These are phyloP conservation scores for Apamea crenata DNA, from an alignment of 2,888 invertebrate genomes.

Conservation along the genomic window DNA sequence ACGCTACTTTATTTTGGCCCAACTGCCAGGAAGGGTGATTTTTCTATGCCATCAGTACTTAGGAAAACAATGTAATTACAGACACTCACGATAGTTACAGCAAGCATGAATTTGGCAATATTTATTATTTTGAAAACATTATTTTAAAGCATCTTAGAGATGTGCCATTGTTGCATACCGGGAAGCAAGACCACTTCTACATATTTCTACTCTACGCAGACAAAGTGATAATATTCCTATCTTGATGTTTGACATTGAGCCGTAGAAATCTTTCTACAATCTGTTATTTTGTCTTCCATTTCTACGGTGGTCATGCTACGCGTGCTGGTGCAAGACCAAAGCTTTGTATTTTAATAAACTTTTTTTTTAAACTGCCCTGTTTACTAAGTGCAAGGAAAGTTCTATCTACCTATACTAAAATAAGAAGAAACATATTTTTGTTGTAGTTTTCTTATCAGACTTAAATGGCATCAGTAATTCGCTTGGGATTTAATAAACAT, in stretches of 20 bases:
- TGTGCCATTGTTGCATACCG: background rate
- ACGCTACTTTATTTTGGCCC: background rate
- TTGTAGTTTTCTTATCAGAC: constrained; percentile 8
- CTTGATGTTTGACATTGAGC: background rate
- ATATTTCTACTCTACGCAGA: background rate
- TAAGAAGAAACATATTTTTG: constrained; percentile 4
- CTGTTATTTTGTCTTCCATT: background rate
- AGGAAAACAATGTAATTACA: background rate
- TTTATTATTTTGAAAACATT: background rate
- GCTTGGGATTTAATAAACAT: background rate
- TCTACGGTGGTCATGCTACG: background rate
- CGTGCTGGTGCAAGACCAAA: background rate
- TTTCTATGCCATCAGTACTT: background rate
- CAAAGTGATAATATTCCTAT: background rate
- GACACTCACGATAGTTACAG: background rate
- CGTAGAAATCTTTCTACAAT: background rate
- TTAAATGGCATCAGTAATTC: background rate
- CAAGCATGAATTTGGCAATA: background rate
- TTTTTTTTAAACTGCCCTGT: background rate
- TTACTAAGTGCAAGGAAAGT: background rate
- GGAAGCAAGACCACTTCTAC: background rate
- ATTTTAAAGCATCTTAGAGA: constrained; percentile 3
- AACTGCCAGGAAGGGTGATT: background rate
- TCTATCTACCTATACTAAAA: constrained; percentile 8
- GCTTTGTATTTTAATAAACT: constrained; percentile 1